Conservation (phyloP, 2,113 vertebrate genomes). For the Lophius piscatorius region DNA sequence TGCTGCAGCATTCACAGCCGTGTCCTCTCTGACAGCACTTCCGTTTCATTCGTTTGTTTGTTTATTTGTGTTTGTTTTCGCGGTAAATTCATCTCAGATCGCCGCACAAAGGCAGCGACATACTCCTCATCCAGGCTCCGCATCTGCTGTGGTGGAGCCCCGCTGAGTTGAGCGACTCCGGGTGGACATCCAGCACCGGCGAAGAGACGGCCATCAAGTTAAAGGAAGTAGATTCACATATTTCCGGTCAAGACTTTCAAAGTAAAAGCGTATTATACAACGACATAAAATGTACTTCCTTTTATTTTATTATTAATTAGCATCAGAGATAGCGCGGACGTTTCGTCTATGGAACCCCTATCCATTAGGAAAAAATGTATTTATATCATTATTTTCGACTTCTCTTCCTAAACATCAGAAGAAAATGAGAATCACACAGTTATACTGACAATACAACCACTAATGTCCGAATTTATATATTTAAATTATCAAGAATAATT, state of each 20-base stretch:
- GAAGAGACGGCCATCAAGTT: too few species aligned
- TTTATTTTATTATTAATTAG: too few species aligned
- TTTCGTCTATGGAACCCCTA: too few species aligned
- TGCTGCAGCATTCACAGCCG: not conserved
- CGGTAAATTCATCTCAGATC: not conserved
- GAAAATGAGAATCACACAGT: too few species aligned
- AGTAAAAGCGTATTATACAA: slow-evolving; percentile 30
- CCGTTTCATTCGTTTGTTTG: too few species aligned
- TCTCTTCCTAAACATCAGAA: too few species aligned
- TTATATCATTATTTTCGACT: too few species aligned
- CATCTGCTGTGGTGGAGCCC: slow-evolving; percentile 36
- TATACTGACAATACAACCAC: too few species aligned
- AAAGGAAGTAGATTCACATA: fast-evolving
- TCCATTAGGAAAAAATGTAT: too few species aligned
- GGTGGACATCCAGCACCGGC: not conserved
- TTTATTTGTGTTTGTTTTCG: not conserved
- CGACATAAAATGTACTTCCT: not conserved
- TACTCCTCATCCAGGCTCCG: slow-evolving; percentile 31
- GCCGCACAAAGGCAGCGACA: slow-evolving; percentile 22
- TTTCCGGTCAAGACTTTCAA: slow-evolving; percentile 1
- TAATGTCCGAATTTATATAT: too few species aligned
- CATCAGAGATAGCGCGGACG: too few species aligned
- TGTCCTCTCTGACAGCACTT: fast-evolving
- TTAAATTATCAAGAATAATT: too few species aligned
- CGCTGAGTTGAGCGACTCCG: slow-evolving; percentile 41